phyloP scores from a whole-genome alignment of 2,797 vertebrate species.

The Cryptoprocta ferox region DNA sequence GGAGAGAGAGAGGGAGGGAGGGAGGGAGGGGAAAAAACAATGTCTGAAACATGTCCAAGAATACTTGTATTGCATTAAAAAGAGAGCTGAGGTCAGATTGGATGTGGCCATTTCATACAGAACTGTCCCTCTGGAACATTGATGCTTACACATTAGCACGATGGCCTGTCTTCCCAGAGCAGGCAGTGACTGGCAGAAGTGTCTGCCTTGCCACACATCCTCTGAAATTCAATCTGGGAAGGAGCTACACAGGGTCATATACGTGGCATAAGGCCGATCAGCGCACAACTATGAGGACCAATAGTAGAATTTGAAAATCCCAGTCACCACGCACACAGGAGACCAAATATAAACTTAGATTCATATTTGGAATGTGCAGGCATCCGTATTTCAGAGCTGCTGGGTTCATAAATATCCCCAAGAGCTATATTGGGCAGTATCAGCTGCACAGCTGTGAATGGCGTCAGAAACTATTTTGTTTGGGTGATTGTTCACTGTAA shows the following conservation, averaged over 20 bases:
- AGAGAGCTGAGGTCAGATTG: not conserved
- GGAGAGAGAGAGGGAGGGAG: fast-evolving
- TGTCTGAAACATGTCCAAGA: not conserved
- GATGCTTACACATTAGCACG: fast-evolving
- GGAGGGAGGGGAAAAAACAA: not conserved
- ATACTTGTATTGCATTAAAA: not conserved
- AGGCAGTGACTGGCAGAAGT: not conserved
- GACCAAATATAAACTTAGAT: not conserved
- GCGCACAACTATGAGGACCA: not conserved
- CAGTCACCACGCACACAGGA: not conserved
- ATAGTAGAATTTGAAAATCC: not conserved
- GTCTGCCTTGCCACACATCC: not conserved
- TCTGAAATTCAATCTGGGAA: not conserved
- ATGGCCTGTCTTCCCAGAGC: not conserved
- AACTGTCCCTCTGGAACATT: not conserved
- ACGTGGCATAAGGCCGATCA: not conserved
- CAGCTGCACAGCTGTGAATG: not conserved
- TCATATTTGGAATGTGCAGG: not conserved
- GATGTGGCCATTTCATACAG: not conserved
- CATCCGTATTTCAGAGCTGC: not conserved
- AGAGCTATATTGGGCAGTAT: not conserved
- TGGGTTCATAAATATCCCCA: not conserved
- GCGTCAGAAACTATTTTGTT: not conserved
- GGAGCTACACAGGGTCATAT: no score
- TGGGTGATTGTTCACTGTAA: not conserved